Evolutionary conservation across 2,797 vertebrate genomes (phyloP).

Genomic region (Erethizon dorsatum): DNA sequence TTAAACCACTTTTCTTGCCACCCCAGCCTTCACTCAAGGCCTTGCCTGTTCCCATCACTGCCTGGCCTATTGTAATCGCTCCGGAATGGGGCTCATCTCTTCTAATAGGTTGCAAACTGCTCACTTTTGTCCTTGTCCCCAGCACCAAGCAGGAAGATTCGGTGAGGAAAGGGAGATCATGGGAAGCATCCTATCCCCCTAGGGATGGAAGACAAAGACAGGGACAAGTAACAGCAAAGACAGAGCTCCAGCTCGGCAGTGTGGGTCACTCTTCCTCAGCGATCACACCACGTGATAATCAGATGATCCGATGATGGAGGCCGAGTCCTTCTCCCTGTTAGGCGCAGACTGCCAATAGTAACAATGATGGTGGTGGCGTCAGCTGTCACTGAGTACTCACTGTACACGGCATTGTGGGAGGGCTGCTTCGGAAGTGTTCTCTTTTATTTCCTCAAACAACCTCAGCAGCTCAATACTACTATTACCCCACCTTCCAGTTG

Average conservation of each 20-base stretch:
- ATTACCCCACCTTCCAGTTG: background rate
- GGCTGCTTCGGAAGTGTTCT: background rate
- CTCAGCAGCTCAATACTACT: background rate
- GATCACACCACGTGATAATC: background rate
- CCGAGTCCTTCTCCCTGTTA: background rate
- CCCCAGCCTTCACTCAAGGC: background rate
- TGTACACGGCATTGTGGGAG: accelerated
- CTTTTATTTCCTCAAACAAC: background rate
- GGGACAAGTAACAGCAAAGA: background rate
- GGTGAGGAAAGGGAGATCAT: background rate
- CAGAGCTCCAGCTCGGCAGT: background rate
- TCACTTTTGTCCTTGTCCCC: background rate
- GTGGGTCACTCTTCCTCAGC: background rate
- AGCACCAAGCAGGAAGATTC: background rate
- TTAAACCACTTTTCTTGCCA: too few species aligned
- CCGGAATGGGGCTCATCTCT: background rate
- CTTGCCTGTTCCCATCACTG: background rate
- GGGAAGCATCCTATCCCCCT: background rate
- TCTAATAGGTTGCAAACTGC: background rate
- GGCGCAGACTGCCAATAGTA: background rate
- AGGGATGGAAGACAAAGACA: background rate
- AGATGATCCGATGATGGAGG: background rate
- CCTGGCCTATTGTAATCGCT: background rate
- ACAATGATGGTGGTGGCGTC: background rate
- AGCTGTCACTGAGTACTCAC: background rate